Evolutionary conservation across 2,888 invertebrate species (phyloP).

Genomic region (Synanthedon andrenaeformis): DNA sequence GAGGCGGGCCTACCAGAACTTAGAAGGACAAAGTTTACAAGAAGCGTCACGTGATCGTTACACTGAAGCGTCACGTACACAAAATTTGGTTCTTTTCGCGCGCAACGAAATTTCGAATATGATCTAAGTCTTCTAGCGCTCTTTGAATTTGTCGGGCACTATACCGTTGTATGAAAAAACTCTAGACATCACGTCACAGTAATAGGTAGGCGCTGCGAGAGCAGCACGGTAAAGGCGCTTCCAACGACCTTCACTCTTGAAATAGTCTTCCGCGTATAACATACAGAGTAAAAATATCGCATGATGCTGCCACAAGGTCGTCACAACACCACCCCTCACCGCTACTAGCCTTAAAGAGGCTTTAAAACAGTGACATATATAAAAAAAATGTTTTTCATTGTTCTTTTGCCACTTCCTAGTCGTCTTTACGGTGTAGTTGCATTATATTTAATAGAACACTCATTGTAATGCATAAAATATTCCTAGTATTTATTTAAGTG

Average conservation of each 20-base stretch:
- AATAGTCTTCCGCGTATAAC: constrained; percentile 69
- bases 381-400: constrained; percentile 3
- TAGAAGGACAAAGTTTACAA: no score
- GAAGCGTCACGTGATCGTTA: no score
- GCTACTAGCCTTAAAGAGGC: constrained; percentile 34
- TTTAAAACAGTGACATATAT: constrained; percentile 19
- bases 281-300: constrained; percentile 64
- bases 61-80: no score
- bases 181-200: constrained; percentile 30
- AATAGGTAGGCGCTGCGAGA: constrained; percentile 29
- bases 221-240: constrained; percentile 44
- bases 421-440: neutral
- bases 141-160: constrained; percentile 1
- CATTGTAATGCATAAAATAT: neutral
- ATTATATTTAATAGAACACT: neutral
- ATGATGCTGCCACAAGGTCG: constrained; percentile 54
- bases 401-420: constrained; percentile 16
- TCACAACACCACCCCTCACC: constrained; percentile 35
- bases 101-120: no score
- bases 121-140: no score
- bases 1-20: no score
- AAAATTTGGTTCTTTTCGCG: no score
- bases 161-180: neutral
- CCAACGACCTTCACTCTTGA: constrained; percentile 64
- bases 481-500: neutral